phyloP scores from a whole-genome alignment of 2,113 vertebrate species.

The Silurus asotus region DNA sequence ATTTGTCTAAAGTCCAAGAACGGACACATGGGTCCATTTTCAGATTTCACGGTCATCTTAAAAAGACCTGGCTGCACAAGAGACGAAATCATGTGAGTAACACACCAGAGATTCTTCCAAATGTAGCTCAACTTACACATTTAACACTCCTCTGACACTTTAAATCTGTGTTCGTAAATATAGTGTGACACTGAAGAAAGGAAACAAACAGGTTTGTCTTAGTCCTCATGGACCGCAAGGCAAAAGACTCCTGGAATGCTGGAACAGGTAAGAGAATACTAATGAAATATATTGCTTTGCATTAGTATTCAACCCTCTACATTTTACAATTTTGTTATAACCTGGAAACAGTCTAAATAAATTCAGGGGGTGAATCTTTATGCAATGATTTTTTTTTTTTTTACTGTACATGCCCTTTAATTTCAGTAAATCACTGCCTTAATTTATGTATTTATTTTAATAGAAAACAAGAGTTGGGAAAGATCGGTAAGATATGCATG shows the following conservation, averaged over 20 bases:
- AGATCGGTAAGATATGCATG: conserved; percentile 60
- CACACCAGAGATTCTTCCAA: neutral
- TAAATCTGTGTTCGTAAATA: conserved; percentile 50
- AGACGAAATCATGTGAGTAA: conserved; percentile 72
- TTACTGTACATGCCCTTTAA: neutral
- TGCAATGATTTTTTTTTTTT: neutral
- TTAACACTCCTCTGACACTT: conserved; percentile 9
- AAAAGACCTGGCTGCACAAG: conserved; percentile 60
- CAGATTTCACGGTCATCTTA: conserved; percentile 53
- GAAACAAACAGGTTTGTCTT: conserved; percentile 61
- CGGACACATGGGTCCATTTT: conserved; percentile 54
- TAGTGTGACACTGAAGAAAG: conserved; percentile 64
- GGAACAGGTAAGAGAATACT: conserved; percentile 65
- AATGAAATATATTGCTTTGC: neutral
- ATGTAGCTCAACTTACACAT: neutral
- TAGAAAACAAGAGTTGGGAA: conserved; percentile 53
- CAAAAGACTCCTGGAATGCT: conserved; percentile 67
- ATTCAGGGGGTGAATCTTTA: too few species aligned
- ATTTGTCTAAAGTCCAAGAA: conserved; percentile 50
- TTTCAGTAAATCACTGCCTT: neutral
- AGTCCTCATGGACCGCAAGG: conserved; percentile 61
- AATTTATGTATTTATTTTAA: conserved; percentile 7
- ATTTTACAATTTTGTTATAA: neutral
- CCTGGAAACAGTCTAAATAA: neutral
- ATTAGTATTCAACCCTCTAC: neutral